Conservation (phyloP, 2,888 invertebrate genomes). For the Aphrophora alni region DNA sequence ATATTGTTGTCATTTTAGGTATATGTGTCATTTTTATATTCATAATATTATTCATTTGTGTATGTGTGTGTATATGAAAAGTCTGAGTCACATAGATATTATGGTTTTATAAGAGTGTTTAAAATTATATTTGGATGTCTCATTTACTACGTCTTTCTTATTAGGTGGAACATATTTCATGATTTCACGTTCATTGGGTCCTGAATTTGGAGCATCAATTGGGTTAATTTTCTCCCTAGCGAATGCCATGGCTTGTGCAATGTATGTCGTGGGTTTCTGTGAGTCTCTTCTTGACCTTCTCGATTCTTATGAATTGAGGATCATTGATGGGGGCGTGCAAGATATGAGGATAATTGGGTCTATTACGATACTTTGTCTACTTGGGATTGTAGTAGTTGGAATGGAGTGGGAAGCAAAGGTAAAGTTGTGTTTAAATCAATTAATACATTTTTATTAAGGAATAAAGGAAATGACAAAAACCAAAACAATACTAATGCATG, state of each 20-base stretch:
- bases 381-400: conserved; percentile 90
- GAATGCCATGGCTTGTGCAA: conserved; percentile 95
- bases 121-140: too few species aligned
- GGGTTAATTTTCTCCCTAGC: conserved; percentile 96
- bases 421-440: too few species aligned
- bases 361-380: conserved; percentile 80
- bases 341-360: conserved; percentile 85
- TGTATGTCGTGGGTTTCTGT: conserved; percentile 98
- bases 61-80: too few species aligned
- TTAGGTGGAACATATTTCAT: conserved; percentile 97
- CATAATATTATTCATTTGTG: too few species aligned
- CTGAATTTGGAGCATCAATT: conserved; percentile 96
- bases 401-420: conserved; percentile 97
- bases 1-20: too few species aligned
- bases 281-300: conserved; percentile 81
- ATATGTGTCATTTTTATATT: too few species aligned
- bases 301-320: conserved; percentile 61
- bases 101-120: too few species aligned
- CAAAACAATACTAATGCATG: too few species aligned
- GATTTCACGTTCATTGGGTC: conserved; percentile 96
- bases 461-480: too few species aligned
- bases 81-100: too few species aligned
- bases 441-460: too few species aligned
- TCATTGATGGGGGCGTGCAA: conserved; percentile 71
- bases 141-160: background rate